Percentiles rank a stretch among this genome's conserved stretches.
These are phyloP conservation scores for Chrosomus eos DNA, from an alignment of 2,797 vertebrate species.

Conservation along the genomic window DNA sequence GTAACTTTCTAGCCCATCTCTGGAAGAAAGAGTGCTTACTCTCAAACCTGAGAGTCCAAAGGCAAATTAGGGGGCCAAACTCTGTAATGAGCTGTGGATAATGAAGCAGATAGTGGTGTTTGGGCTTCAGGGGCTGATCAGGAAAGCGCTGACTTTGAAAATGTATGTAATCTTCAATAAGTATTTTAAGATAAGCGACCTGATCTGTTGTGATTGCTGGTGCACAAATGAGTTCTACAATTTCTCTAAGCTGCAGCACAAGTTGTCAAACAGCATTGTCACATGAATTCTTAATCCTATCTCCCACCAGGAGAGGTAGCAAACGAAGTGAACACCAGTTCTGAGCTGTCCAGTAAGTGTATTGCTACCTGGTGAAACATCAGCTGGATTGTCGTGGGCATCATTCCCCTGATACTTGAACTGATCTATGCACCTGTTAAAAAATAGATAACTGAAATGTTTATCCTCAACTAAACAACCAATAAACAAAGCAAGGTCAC, in stretches of 20 bases:
- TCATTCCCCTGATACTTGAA: not conserved
- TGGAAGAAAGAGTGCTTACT: conserved; percentile 31
- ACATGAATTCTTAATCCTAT: not conserved
- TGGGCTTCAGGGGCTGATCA: conserved; percentile 9
- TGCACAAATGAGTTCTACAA: conserved; percentile 7
- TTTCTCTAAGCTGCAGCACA: not conserved
- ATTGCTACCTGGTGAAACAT: not conserved
- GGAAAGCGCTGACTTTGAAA: conserved; percentile 5
- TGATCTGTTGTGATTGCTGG: conserved; percentile 10
- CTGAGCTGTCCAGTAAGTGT: not conserved
- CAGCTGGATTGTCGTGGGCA: conserved; percentile 8
- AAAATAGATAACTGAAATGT: not conserved
- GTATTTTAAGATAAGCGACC: not conserved
- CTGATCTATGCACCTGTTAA: conserved; percentile 1
- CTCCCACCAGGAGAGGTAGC: not conserved
- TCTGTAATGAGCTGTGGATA: conserved; percentile 18
- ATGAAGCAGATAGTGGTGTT: conserved; percentile 30
- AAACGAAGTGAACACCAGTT: not conserved
- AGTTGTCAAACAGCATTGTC: not conserved
- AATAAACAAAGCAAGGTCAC: conserved; percentile 2
- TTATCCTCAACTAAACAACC: not conserved
- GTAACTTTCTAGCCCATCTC: conserved; percentile 12
- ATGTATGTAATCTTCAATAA: not conserved
- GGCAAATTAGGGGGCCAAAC: conserved; percentile 21
- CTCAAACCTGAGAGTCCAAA: not conserved